Conservation (phyloP, 2,113 vertebrate genomes). For the Petroica traversi region DNA sequence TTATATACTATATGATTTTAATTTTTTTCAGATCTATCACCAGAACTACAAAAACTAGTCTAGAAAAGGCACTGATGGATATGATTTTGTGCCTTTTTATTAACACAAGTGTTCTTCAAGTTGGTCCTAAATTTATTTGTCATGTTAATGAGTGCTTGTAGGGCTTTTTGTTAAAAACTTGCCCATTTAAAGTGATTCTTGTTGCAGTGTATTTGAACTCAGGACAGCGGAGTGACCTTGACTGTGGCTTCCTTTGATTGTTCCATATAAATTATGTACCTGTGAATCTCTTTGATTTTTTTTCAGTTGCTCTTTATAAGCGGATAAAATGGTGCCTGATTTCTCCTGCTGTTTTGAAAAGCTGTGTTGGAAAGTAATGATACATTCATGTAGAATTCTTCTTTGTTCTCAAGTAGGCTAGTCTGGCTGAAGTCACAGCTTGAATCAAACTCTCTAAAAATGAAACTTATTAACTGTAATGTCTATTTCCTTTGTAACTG, state of each 20-base stretch:
- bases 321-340: neutral
- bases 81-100: neutral
- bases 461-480: neutral
- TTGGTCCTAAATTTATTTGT: neutral
- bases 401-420: neutral
- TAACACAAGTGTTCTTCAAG: neutral
- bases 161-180: neutral
- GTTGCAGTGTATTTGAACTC: neutral
- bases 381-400: neutral
- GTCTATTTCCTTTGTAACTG: neutral
- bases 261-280: neutral
- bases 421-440: neutral
- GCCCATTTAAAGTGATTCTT: neutral
- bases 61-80: neutral
- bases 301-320: neutral
- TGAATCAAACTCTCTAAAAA: neutral
- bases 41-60: neutral
- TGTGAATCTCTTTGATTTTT: neutral
- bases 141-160: neutral
- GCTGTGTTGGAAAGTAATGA: neutral
- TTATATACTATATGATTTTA: neutral
- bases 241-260: neutral
- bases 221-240: neutral
- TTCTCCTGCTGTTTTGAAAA: neutral
- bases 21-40: neutral